A percentile compares a stretch with the other conserved stretches of the same genome.
Conservation (phyloP, 2,797 vertebrate genomes). For the Sphaeramia orbicularis region DNA sequence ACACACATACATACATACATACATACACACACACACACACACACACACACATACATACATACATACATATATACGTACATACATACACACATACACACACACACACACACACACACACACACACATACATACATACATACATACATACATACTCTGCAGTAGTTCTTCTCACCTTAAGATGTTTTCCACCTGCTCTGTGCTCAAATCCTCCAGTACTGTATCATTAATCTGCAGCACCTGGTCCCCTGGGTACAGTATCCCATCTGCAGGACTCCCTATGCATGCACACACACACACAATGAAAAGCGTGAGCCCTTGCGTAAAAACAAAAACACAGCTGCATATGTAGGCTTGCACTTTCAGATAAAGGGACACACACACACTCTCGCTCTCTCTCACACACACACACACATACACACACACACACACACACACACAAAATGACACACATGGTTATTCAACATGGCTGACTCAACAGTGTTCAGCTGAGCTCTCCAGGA, state of each 20-base stretch:
- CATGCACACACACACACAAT: constrained; percentile 33
- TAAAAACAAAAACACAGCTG: constrained; percentile 54
- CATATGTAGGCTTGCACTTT: constrained; percentile 34
- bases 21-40: constrained; percentile 15
- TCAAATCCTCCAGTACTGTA: constrained; percentile 83
- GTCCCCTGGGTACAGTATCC: constrained; percentile 89
- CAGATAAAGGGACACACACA: constrained; percentile 30
- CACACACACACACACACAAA: constrained; percentile 24
- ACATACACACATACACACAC: constrained; percentile 14
- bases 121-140: constrained; percentile 25
- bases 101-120: constrained; percentile 8
- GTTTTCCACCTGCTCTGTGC: constrained; percentile 85
- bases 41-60: constrained; percentile 8
- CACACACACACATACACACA: constrained; percentile 1
- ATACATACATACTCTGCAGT: constrained; percentile 3
- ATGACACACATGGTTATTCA: constrained; percentile 53
- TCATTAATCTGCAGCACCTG: constrained; percentile 93
- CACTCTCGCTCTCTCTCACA: no score
- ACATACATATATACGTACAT: constrained; percentile 20
- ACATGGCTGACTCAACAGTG: constrained; percentile 74
- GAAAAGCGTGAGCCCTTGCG: constrained; percentile 44
- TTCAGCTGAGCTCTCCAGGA: constrained; percentile 60
- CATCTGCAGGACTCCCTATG: constrained; percentile 87
- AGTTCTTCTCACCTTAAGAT: constrained; percentile 88
- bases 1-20: constrained; percentile 20